Evolutionary conservation across 2,888 invertebrate species (phyloP).

Genomic region (Cephalotes varians): DNA sequence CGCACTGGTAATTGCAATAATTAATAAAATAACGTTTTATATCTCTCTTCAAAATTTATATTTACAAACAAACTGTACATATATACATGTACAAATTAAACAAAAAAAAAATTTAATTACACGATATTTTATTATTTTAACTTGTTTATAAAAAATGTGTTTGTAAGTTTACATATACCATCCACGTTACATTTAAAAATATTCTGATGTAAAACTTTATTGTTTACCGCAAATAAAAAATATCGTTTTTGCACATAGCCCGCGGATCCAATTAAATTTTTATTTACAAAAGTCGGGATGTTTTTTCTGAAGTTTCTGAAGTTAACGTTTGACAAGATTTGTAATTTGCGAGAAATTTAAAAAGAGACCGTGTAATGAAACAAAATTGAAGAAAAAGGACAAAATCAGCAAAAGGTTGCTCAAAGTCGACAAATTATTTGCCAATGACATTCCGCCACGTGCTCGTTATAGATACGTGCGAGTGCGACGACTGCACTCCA

Average conservation of each 20-base stretch:
- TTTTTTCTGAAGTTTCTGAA: not conserved
- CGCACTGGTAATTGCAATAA: slow-evolving; percentile 10
- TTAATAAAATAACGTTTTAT: slow-evolving; percentile 9
- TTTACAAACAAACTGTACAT: not conserved
- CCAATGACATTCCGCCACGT: slow-evolving; percentile 58
- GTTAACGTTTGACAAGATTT: slow-evolving; percentile 13
- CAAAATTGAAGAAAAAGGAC: not conserved
- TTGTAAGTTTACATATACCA: not conserved
- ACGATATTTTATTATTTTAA: not conserved
- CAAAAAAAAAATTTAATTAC: slow-evolving; percentile 10
- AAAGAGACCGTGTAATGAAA: slow-evolving; percentile 9
- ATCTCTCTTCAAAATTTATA: not conserved
- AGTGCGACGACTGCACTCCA: slow-evolving; percentile 40
- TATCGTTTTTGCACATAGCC: not conserved
- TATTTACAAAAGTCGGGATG: not conserved
- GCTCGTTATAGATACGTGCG: slow-evolving; percentile 64
- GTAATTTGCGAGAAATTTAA: slow-evolving; percentile 54
- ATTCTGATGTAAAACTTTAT: not conserved
- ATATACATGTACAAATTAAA: not conserved
- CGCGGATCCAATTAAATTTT: slow-evolving; percentile 4
- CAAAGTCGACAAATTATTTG: slow-evolving; percentile 65
- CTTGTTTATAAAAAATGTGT: not conserved
- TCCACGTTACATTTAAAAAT: not conserved
- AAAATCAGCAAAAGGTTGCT: slow-evolving; percentile 51
- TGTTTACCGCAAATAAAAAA: slow-evolving; percentile 2